Evolutionary conservation across 2,888 invertebrate species (phyloP).

Genomic region (Melieria picta): DNA sequence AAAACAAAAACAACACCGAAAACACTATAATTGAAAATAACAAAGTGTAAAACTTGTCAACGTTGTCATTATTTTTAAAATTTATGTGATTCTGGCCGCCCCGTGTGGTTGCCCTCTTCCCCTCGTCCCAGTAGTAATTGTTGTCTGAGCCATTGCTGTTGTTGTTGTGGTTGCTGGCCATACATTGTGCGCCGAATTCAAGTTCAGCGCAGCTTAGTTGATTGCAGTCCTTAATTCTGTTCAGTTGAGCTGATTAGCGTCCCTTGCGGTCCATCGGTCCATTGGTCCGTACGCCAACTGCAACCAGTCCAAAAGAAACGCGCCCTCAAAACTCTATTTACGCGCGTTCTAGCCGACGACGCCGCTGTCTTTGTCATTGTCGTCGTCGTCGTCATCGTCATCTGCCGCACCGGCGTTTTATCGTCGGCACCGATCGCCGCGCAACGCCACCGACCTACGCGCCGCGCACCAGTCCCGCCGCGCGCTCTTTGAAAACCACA

Average conservation of each 20-base stretch:
- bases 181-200: neutral
- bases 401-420: slow-evolving; percentile 10
- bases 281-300: neutral
- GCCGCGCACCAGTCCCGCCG: neutral
- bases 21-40: slow-evolving; percentile 30
- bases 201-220: slow-evolving; percentile 4
- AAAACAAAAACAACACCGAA: slow-evolving; percentile 20
- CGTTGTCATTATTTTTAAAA: slow-evolving; percentile 44
- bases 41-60: slow-evolving; percentile 45
- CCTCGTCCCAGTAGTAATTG: no score
- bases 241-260: neutral
- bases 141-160: no score
- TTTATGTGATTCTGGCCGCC: slow-evolving; percentile 41
- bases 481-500: slow-evolving; percentile 3
- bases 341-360: slow-evolving; percentile 4
- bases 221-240: neutral
- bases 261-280: neutral
- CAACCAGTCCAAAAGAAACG: neutral
- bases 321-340: neutral
- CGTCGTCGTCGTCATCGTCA: neutral
- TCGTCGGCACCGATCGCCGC: slow-evolving; percentile 2
- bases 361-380: slow-evolving; percentile 5
- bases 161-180: no score
- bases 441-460: neutral
- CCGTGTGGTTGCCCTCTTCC: no score